phyloP scores from a whole-genome alignment of 92 coral and sea anemone genomes.

The Pocillopora meandrina region DNA sequence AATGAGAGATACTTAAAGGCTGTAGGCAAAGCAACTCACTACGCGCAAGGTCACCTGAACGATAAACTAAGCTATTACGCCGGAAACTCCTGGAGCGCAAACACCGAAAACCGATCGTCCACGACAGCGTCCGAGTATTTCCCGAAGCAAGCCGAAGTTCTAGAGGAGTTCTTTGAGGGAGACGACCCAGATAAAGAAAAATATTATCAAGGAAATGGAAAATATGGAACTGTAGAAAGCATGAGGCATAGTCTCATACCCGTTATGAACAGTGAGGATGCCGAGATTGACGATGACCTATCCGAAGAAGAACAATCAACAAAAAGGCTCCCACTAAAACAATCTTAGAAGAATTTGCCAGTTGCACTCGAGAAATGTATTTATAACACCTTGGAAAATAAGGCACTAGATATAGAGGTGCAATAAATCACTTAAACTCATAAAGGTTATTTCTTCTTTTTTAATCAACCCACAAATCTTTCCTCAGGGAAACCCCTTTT shows the following conservation, averaged over 20 bases:
- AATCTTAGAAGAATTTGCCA: neutral
- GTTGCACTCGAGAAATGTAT: neutral
- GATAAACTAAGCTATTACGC: conserved; percentile 24
- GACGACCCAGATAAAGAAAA: conserved; percentile 1
- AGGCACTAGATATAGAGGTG: too few species aligned
- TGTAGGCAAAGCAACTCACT: neutral
- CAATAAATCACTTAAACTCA: too few species aligned
- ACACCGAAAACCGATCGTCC: neutral
- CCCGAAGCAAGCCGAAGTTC: conserved; percentile 25
- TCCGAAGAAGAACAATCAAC: neutral
- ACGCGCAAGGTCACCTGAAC: neutral
- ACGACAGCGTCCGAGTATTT: neutral
- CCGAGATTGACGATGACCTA: neutral
- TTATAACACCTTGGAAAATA: too few species aligned
- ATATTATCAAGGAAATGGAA: neutral
- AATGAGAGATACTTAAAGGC: neutral
- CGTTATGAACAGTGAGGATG: conserved; percentile 1
- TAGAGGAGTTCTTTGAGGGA: conserved; percentile 16
- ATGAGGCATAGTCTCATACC: neutral
- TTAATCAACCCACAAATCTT: too few species aligned
- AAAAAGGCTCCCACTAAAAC: neutral
- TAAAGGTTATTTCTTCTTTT: too few species aligned
- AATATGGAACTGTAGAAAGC: neutral
- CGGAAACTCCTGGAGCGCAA: conserved; percentile 5
- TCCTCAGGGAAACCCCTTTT: too few species aligned